phyloP scores from a whole-genome alignment of 1,140 invertebrate genomes.

The Cyrtorhinus lividipennis region DNA sequence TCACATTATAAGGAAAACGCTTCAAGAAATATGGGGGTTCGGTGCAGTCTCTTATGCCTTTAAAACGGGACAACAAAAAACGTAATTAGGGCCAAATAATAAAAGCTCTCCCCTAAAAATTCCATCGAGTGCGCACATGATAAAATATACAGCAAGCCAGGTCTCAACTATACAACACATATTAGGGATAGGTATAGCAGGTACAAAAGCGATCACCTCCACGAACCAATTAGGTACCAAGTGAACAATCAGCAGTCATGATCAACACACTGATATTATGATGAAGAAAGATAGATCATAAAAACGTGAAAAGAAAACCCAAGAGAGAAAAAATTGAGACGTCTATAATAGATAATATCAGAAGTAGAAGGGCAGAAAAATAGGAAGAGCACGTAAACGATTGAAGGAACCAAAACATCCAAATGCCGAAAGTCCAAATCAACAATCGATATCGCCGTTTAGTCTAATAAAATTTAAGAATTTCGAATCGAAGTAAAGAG shows the following conservation, averaged over 20 bases:
- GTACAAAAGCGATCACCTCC: constrained; percentile 18
- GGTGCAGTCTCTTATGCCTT: not conserved
- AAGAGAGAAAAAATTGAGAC: too few species aligned
- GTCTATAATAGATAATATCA: too few species aligned
- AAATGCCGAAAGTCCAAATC: too few species aligned
- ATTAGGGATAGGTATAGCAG: constrained; percentile 14
- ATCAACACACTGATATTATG: constrained; percentile 20
- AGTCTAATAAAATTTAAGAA: too few species aligned
- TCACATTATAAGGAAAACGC: too few species aligned
- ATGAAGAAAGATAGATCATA: constrained; percentile 9
- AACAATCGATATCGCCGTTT: too few species aligned
- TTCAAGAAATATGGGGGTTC: too few species aligned
- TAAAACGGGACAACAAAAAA: not conserved
- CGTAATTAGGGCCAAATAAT: constrained; percentile 24
- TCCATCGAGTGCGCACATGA: not conserved
- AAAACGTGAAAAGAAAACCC: not conserved
- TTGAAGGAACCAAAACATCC: too few species aligned
- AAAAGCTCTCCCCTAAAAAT: not conserved
- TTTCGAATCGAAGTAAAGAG: too few species aligned
- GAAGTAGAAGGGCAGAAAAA: too few species aligned
- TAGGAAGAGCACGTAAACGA: too few species aligned
- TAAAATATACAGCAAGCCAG: constrained; percentile 15
- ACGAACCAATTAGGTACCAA: constrained; percentile 24
- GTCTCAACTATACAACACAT: constrained; percentile 16
- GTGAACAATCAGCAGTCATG: constrained; percentile 22